Conservation (phyloP, 2,113 vertebrate species). For the Verasper variegatus region DNA sequence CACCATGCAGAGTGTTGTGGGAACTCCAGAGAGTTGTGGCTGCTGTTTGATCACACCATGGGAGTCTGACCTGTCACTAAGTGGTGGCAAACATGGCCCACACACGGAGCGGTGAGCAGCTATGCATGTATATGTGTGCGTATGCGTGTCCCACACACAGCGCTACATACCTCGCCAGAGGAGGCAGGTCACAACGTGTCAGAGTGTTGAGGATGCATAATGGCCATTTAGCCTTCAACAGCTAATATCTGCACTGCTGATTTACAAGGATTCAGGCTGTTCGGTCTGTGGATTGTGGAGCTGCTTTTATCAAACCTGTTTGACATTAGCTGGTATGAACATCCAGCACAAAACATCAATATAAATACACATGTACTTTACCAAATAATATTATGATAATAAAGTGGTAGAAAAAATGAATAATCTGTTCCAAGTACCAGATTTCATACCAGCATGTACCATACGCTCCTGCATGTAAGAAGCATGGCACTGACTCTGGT, state of each 20-base stretch:
- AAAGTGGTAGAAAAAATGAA: neutral
- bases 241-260: conserved; percentile 77
- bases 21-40: conserved; percentile 77
- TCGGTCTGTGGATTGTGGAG: conserved; percentile 35
- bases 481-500: conserved; percentile 34
- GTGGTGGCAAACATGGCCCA: conserved; percentile 81
- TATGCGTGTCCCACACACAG: conserved; percentile 78
- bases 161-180: conserved; percentile 76
- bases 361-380: neutral
- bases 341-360: conserved; percentile 6
- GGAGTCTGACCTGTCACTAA: conserved; percentile 83
- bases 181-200: conserved; percentile 78
- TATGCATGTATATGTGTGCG: conserved; percentile 57
- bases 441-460: conserved; percentile 27
- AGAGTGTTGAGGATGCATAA: conserved; percentile 79
- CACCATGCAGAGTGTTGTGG: conserved; percentile 76
- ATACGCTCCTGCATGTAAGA: conserved; percentile 18
- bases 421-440: conserved; percentile 3
- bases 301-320: conserved; percentile 52
- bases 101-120: conserved; percentile 71
- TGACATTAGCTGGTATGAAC: conserved; percentile 25
- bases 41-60: conserved; percentile 82
- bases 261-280: conserved; percentile 77
- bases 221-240: conserved; percentile 82
- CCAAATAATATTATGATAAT: neutral